Evolutionary conservation across 2,797 vertebrate genomes (phyloP).

Genomic region (Nannoperca obscura): DNA sequence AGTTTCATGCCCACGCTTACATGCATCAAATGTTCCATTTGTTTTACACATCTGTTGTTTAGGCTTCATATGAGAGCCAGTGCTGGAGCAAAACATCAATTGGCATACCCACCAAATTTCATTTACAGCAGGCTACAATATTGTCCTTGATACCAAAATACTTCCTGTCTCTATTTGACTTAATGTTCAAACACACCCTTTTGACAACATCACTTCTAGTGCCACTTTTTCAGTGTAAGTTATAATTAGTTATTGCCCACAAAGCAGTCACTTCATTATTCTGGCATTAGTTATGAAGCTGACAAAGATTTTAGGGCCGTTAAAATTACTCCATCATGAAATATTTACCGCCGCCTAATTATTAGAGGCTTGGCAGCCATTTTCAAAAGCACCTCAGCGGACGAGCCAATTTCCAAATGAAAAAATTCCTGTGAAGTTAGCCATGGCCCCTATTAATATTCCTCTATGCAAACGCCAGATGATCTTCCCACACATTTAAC

Average conservation of each 20-base stretch:
- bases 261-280: conserved; percentile 59
- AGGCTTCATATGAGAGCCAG: conserved; percentile 43
- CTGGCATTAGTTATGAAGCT: conserved; percentile 53
- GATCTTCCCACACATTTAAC: conserved; percentile 75
- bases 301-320: conserved; percentile 64
- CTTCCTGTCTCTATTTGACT: conserved; percentile 23
- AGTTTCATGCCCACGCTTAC: conserved; percentile 35
- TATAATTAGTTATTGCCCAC: conserved; percentile 52
- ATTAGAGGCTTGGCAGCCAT: conserved; percentile 75
- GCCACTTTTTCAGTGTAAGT: conserved; percentile 15
- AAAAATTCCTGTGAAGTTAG: conserved; percentile 69
- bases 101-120: conserved; percentile 34
- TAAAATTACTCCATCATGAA: conserved; percentile 68
- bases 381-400: conserved; percentile 73
- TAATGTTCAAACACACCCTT: conserved; percentile 15
- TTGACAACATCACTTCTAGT: conserved; percentile 17
- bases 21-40: conserved; percentile 59
- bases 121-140: conserved; percentile 28
- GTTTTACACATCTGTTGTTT: conserved; percentile 66
- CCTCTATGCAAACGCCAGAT: conserved; percentile 69
- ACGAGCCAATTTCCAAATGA: conserved; percentile 72
- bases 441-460: conserved; percentile 70
- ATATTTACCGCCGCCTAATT: conserved; percentile 80
- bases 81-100: conserved; percentile 22
- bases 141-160: conserved; percentile 36